A percentile compares a stretch with the other conserved stretches of the same genome.
These are phyloP conservation scores for Drosophila sproati DNA, from an alignment of 1,140 invertebrate species.

Conservation along the genomic window DNA sequence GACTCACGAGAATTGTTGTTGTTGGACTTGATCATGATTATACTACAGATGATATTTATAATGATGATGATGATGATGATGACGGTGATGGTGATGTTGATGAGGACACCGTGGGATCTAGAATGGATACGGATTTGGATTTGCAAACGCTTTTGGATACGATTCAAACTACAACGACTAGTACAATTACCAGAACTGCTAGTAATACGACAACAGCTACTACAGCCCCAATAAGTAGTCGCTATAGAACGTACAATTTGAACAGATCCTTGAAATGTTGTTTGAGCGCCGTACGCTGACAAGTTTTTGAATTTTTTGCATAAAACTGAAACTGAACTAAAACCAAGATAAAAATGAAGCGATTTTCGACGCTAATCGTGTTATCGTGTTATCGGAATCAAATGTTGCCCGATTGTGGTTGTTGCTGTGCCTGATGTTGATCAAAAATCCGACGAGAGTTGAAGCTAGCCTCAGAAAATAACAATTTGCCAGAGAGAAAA, in stretches of 20 bases:
- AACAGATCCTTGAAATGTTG: conserved; percentile 79
- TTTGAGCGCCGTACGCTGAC: conserved; percentile 52
- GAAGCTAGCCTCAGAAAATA: neutral
- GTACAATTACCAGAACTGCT: conserved; percentile 31
- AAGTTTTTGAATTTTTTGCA: conserved; percentile 83
- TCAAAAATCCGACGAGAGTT: conserved; percentile 63
- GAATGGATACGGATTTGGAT: conserved; percentile 21
- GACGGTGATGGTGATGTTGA: conserved; percentile 18
- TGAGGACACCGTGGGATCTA: conserved; percentile 34
- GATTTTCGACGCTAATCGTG: conserved; percentile 30
- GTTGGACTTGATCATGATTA: conserved; percentile 40
- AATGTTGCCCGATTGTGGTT: conserved; percentile 79
- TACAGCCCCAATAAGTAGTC: conserved; percentile 69
- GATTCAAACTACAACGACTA: conserved; percentile 38
- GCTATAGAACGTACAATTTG: conserved; percentile 62
- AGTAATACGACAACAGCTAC: conserved; percentile 45
- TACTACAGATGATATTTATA: conserved; percentile 6
- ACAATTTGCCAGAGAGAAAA: conserved; percentile 16
- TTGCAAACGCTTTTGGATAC: conserved; percentile 5
- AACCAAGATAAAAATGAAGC: neutral
- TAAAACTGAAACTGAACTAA: conserved; percentile 62
- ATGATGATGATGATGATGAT: conserved; percentile 32
- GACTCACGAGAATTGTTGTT: conserved; percentile 46
- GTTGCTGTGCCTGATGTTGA: conserved; percentile 74
- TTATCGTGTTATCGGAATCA: conserved; percentile 26